phyloP scores from a whole-genome alignment of 2,113 vertebrate genomes.

The Sinocyclocheilus anshuiensis region DNA sequence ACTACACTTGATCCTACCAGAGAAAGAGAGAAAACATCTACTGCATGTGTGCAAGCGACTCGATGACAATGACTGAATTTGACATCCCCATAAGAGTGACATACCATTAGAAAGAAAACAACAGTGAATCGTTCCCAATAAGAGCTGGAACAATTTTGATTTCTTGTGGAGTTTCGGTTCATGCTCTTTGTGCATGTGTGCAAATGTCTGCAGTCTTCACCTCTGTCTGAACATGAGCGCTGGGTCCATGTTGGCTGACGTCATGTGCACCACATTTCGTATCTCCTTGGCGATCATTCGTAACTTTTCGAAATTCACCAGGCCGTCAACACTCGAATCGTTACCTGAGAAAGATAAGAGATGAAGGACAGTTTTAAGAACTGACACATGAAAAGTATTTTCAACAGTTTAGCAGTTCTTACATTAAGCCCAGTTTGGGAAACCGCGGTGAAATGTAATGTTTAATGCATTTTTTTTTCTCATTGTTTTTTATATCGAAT shows the following conservation, averaged over 20 bases:
- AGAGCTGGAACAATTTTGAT: background rate
- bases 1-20: background rate
- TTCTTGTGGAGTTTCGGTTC: background rate
- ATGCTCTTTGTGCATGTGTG: no score
- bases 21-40: background rate
- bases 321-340: conserved; percentile 91
- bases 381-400: background rate
- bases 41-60: background rate
- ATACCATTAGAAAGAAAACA: background rate
- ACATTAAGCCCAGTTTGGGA: background rate
- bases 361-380: background rate
- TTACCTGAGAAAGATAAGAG: conserved; percentile 78
- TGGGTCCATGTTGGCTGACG: conserved; percentile 96
- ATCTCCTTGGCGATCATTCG: conserved; percentile 98
- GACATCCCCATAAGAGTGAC: background rate
- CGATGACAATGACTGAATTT: background rate
- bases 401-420: background rate
- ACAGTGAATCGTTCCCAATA: background rate
- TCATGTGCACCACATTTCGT: conserved; percentile 90
- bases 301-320: conserved; percentile 97
- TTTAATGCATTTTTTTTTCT: no score
- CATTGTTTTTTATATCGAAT: no score
- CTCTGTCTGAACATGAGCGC: conserved; percentile 97
- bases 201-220: conserved; percentile 65
- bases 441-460: background rate